Conservation (phyloP, 2,888 invertebrate genomes). For the Agrochola lota region DNA sequence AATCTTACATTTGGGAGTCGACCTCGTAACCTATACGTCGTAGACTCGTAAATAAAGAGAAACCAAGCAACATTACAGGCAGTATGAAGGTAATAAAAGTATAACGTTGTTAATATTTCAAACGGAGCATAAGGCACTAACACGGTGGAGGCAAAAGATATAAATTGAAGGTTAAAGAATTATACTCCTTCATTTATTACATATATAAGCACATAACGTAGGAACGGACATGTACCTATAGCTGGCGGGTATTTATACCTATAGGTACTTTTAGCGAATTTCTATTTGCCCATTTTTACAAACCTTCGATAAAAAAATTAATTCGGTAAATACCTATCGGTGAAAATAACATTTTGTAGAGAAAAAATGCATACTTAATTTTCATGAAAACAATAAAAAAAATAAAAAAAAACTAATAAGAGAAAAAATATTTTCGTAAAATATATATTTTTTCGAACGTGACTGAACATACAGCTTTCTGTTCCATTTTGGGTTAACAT, state of each 20-base stretch:
- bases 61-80: slow-evolving; percentile 25
- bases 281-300: neutral
- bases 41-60: slow-evolving; percentile 30
- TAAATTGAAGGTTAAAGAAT: slow-evolving; percentile 58
- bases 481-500: slow-evolving; percentile 23
- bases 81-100: slow-evolving; percentile 41
- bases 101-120: slow-evolving; percentile 47
- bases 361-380: neutral
- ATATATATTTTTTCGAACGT: neutral
- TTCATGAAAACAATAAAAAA: too few species aligned
- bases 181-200: slow-evolving; percentile 29
- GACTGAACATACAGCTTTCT: slow-evolving; percentile 13
- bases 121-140: slow-evolving; percentile 24
- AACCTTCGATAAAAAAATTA: neutral
- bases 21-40: slow-evolving; percentile 14
- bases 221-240: neutral
- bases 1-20: slow-evolving; percentile 28
- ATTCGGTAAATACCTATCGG: neutral
- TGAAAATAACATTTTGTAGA: too few species aligned
- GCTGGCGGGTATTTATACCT: neutral
- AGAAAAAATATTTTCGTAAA: neutral
- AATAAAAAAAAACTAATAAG: neutral
- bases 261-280: neutral
- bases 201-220: slow-evolving; percentile 10
- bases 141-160: slow-evolving; percentile 24